These are phyloP conservation scores for Drosophila ananassae DNA, from an alignment of 1,140 invertebrate species.

Conservation along the genomic window DNA sequence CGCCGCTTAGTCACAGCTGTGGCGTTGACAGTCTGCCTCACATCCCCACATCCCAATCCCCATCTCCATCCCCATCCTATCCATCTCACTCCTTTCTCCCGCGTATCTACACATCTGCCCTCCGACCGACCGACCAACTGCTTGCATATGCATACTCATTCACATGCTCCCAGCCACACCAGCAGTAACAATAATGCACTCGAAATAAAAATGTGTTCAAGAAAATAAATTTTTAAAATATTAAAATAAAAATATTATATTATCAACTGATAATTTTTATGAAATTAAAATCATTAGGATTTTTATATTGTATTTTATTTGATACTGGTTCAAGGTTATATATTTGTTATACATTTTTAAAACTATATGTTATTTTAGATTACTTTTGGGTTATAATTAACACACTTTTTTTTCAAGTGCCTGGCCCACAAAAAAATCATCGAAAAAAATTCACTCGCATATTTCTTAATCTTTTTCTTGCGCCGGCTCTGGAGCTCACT, in stretches of 20 bases:
- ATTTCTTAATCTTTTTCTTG: conserved; percentile 80
- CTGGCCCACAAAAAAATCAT: conserved; percentile 2
- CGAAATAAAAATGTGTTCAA: too few species aligned
- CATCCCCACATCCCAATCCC: neutral
- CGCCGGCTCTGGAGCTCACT: conserved; percentile 26
- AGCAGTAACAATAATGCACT: conserved; percentile 52
- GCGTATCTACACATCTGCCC: neutral
- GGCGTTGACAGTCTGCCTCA: conserved; percentile 63
- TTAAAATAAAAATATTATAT: neutral
- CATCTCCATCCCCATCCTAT: neutral
- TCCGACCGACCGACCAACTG: conserved; percentile 1
- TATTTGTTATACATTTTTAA: too few species aligned
- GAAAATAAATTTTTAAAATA: neutral
- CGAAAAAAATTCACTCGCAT: conserved; percentile 54
- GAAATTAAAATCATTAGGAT: too few species aligned
- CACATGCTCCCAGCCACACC: conserved; percentile 43
- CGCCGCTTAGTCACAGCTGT: conserved; percentile 80
- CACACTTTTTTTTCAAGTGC: neutral
- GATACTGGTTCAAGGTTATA: too few species aligned
- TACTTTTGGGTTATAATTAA: neutral
- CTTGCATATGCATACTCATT: conserved; percentile 68
- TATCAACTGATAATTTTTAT: too few species aligned
- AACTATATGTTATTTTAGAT: too few species aligned
- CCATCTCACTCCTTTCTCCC: neutral
- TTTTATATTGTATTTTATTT: too few species aligned